Base-by-base conservation (phyloP, 2,113 vertebrate species). In the Gobius niger region DNA sequence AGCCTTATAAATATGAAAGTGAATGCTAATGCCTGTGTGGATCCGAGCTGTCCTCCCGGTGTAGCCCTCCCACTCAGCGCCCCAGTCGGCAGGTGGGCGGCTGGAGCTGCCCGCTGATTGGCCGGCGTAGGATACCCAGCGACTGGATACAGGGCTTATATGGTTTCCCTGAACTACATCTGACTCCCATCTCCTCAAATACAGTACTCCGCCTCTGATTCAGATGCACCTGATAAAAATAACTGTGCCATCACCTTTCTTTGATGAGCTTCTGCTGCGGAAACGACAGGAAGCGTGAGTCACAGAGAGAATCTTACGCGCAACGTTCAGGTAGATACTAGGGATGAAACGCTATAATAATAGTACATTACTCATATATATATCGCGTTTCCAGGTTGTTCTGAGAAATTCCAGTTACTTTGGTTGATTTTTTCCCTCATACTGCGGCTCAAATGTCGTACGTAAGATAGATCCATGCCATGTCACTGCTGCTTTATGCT, bases 81-180 rank as follows among this genome's bases (percentile, higher is more conserved):
- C 76, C 82, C 61, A 77, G 85, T 88, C 84, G 85, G 75, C 76
- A 81, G 81, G 88, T 87, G 84, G 89, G 87, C 52, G 66, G 82
- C 68, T 61, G 78, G 75, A 65, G 67, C 73, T 63, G 65, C 73
- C 14, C 65, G 71, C 72, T 81, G 69, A 85, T 83, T 85, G 85
- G 87, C 67, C 83, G 63, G 80, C 68, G 47, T 71, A 76, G 72
- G 77, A 80, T 52, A 59, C 62, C 66, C 63, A 52, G 73, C 82
- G 69, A 56, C 72, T 75, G 78, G 68, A 84, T 82, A 84, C 70
- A 53, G 69, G 5, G 2, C 71, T 56, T 76, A 69, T 44, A 71
- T 14, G 70, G 70, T 70, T 77, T 77, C 70, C 76, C 64, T 64
- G 11, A 68, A 80, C 82, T 82, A 78, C 80, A 57, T 72, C 80